Evolutionary conservation across 2,113 vertebrate genomes (phyloP).

Genomic region (Ciconia boyciana): DNA sequence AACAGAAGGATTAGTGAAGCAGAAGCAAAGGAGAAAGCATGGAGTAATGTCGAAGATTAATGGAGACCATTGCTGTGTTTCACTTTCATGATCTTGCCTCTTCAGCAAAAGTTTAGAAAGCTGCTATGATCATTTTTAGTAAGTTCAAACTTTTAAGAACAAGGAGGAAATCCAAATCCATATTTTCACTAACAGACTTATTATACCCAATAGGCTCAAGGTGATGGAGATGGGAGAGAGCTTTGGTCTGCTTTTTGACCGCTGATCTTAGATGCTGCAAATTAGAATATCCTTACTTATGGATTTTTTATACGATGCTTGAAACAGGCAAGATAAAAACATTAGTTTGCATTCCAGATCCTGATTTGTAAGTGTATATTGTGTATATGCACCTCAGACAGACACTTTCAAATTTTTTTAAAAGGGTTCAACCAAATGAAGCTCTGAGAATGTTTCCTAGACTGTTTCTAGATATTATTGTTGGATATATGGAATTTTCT

Average conservation of each 20-base stretch:
- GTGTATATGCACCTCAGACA: background rate
- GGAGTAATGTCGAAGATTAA: background rate
- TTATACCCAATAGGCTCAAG: background rate
- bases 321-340: background rate
- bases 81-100: background rate
- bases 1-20: background rate
- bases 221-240: background rate
- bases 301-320: background rate
- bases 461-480: background rate
- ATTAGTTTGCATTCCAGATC: background rate
- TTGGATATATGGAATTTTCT: background rate
- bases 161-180: background rate
- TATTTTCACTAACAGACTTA: background rate
- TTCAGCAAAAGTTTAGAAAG: background rate
- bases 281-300: background rate
- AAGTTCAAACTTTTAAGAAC: background rate
- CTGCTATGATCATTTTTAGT: background rate
- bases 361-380: background rate
- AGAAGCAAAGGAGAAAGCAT: background rate
- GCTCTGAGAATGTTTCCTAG: background rate
- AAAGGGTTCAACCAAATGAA: background rate
- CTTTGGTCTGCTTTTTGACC: background rate
- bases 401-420: background rate
- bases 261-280: background rate
- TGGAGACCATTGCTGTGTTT: background rate